Evolutionary conservation across 2,113 vertebrate genomes (phyloP).

Genomic region (Tonatia bakeri): DNA sequence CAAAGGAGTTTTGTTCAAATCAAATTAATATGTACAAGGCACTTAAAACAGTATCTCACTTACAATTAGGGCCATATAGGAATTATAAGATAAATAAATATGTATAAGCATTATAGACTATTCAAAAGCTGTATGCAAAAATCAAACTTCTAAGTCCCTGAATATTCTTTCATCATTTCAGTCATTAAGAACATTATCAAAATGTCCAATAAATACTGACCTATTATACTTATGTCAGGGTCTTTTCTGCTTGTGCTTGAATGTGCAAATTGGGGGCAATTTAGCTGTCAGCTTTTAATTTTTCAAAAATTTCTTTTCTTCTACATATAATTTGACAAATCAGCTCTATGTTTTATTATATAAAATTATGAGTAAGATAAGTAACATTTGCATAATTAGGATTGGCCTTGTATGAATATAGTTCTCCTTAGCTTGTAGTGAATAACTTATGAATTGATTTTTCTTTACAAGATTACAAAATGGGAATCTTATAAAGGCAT

Average conservation of each 20-base stretch:
- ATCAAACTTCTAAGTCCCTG: background rate
- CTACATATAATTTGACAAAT: constrained; percentile 55
- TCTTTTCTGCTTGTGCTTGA: constrained; percentile 38
- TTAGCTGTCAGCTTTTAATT: constrained; percentile 64
- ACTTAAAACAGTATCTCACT: background rate
- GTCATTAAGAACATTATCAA: constrained; percentile 26
- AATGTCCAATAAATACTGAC: constrained; percentile 28
- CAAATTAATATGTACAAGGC: background rate
- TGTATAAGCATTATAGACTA: background rate
- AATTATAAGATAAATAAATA: constrained; percentile 16
- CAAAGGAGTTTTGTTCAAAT: background rate
- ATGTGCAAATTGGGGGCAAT: constrained; percentile 46
- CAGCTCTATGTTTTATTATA: constrained; percentile 39
- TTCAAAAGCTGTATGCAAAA: background rate
- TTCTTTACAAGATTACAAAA: constrained; percentile 55
- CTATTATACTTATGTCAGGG: constrained; percentile 48
- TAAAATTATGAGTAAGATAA: constrained; percentile 65
- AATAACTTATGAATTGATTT: constrained; percentile 57
- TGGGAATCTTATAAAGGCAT: constrained; percentile 15
- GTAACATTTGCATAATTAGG: constrained; percentile 57
- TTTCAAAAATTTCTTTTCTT: constrained; percentile 32
- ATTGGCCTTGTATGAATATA: background rate
- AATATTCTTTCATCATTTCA: constrained; percentile 11
- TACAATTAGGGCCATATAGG: background rate
- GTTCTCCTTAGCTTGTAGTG: constrained; percentile 29